Conservation (phyloP, 2,888 invertebrate genomes). For the Labia minor region DNA sequence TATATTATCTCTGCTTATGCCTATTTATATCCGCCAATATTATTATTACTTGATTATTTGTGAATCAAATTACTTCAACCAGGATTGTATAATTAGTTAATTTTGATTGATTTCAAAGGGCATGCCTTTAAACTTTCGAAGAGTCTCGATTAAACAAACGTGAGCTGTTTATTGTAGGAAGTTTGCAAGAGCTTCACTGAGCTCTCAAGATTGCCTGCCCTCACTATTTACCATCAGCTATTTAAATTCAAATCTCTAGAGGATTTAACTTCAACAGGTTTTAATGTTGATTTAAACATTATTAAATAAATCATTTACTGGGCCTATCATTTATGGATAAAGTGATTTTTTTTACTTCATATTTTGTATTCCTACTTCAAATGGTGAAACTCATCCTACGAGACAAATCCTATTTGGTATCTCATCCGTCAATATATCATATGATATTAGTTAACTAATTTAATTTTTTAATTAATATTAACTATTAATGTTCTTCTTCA, state of each 20-base stretch:
- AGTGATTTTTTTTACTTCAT: background rate
- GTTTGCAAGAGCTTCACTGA: background rate
- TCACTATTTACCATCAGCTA: slow-evolving; percentile 5
- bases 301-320: slow-evolving; percentile 9
- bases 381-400: background rate
- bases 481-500: background rate
- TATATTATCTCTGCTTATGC: no score
- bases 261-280: slow-evolving; percentile 13
- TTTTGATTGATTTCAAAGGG: no score
- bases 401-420: background rate
- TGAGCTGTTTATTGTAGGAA: background rate
- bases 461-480: slow-evolving; percentile 4
- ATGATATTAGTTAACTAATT: background rate
- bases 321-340: background rate
- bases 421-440: background rate
- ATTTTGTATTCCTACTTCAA: no score
- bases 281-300: slow-evolving; percentile 7
- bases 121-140: no score
- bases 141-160: background rate
- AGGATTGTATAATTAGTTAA: no score
- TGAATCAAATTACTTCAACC: no score
- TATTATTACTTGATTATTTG: no score
- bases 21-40: no score
- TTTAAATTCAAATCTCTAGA: background rate
- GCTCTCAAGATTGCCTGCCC: background rate